Base-by-base conservation (phyloP, 1,140 invertebrate genomes). In the Scaptodrosophila lebanonensis region DNA sequence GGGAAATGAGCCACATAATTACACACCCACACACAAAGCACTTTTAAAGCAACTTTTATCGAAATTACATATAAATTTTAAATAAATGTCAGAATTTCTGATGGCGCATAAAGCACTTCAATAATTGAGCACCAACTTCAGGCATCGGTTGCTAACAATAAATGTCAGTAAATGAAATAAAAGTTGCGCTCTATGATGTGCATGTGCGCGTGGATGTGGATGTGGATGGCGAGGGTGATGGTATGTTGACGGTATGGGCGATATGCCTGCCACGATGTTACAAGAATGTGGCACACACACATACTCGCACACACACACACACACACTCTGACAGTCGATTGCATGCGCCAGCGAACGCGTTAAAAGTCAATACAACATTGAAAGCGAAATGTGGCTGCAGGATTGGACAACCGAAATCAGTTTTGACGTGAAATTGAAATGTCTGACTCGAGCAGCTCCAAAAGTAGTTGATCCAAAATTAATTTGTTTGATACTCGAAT, bases 11-110 rank as follows among this genome's bases (percentile, higher is more conserved):
- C 59, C 27, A 30, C 56, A 59, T 69, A 73, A 79, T 82, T 69
- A 69, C 48, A 48, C 44, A 29, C 12, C 32, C 8, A 9, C 15
- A 9, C 8, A 17, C 11, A 5, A 12, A 22, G 45, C 43, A 40
- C 51, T 58, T 39, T 36, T 36, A 18, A 15, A 22, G 9, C 30
- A 12, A 57, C 48, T 54, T 42, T 57, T 47, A 62, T 57, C 25
- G 59, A 82, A 77, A 82, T 82, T 75, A 64, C 58, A 73, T 60
- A 79, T 82, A 82, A 66, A 82, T 82, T 82, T 57, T 82, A 82
- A 75, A 66, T 75, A 75, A 70, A 75, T 67, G 75, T 82, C 69
- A 58, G 62, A 47, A 45, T 15, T 49, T n/a, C 2, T 50, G 48
- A 35, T 30, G 42, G 15, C 29, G 63, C 20, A 27, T 27, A 29